Evolutionary conservation across 1,140 invertebrate species (phyloP), one percentile per base, ranked within the genome.

Genomic region (Coelopa frigida): DNA sequence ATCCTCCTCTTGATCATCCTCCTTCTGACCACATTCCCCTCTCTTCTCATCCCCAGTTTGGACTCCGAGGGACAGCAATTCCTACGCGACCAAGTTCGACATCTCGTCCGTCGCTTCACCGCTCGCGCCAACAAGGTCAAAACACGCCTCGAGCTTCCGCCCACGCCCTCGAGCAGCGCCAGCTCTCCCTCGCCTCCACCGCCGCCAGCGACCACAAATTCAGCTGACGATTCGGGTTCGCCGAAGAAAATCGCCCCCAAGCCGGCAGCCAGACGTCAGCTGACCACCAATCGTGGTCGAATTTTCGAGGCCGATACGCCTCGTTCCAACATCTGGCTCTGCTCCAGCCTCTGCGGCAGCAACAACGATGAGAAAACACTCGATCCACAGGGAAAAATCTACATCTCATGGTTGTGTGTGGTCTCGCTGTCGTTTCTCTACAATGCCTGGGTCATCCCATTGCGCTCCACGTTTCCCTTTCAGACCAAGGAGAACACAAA

Each of bases 361-460:
- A 64, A 61, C 35, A 68, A 68, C 21, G 56, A 68, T 36, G 63
- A 68, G 24, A 49, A 57, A 15, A 68, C 64, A 0, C 56, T 75
- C 5, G 73, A 75, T 65, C 72, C 74, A 0, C 72, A 75, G 52
- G 59, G 68, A 41, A 59, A 58, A 49, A 59, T 76, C 17, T 93
- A 94, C 66, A 78, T 94, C 24, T 71, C 71, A 1, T 96, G 93
- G 93, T 74, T 96, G 33, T 78, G 82, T 24, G 69, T 92, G 6
- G 85, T 93, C 0, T 83, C 84, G 0, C 57, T 85, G 21, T 79
- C 81, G 44, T 92, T 88, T 59, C 72, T 89, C 27, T 97, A 96
- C 72, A 96, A 97, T 61, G 82, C 83, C 20, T 89, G 85, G 76
- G 81, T 82, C 5, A 89, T 96, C 35, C 85, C 89, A 1, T 70